A percentile compares a stretch with the other conserved stretches of the same genome.
Evolutionary conservation across 1,140 invertebrate species (phyloP).

Genomic region (Anoplolepis gracilipes): DNA sequence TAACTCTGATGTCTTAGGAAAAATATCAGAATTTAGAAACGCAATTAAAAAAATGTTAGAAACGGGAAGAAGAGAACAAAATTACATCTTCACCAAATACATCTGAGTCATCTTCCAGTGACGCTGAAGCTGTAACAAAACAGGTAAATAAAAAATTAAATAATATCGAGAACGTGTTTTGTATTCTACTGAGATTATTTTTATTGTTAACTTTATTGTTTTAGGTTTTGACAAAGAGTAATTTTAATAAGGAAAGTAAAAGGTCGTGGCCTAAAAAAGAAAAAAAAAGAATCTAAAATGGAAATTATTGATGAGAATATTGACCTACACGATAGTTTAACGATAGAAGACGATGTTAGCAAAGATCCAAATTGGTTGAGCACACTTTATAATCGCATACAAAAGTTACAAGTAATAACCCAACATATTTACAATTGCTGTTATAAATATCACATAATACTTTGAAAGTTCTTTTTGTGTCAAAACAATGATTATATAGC

Average conservation of each 20-base stretch:
- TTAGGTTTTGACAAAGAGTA: conserved; percentile 64
- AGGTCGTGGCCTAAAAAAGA: not conserved
- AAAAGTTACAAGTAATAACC: conserved; percentile 43
- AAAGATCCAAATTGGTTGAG: conserved; percentile 90
- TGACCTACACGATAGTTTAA: conserved; percentile 73
- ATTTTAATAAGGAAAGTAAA: conserved; percentile 33
- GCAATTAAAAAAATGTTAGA: conserved; percentile 82
- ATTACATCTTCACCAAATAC: not conserved
- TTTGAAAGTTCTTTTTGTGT: not conserved
- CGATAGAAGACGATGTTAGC: conserved; percentile 83
- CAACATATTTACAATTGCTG: not conserved
- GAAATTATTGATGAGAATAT: conserved; percentile 26
- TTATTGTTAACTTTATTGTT: not conserved
- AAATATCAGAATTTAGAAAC: conserved; percentile 71
- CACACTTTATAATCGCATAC: conserved; percentile 85
- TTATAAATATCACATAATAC: not conserved
- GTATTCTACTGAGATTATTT: conserved; percentile 6
- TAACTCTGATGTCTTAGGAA: conserved; percentile 67
- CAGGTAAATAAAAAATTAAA: conserved; percentile 58
- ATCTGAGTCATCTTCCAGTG: not conserved
- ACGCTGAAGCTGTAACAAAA: not conserved
- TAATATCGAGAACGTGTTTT: conserved; percentile 5
- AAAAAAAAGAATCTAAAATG: not conserved
- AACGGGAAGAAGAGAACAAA: conserved; percentile 79
- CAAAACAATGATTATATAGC: not conserved